phyloP scores from a whole-genome alignment of 2,113 vertebrate genomes.

The Orientallactaga bullata region DNA sequence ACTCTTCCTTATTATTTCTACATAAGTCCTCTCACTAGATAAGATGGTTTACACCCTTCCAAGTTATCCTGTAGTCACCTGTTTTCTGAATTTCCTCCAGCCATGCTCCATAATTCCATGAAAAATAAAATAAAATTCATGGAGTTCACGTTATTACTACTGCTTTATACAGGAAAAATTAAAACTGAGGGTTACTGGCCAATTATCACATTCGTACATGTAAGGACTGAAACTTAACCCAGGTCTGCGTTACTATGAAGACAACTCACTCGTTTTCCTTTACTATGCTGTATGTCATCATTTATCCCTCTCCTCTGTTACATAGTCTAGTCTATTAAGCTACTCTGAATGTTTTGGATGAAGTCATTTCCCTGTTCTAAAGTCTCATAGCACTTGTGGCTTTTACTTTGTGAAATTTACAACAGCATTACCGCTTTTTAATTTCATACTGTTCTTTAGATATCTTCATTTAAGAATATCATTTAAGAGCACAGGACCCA shows the following conservation, averaged over 20 bases:
- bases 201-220: not conserved
- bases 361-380: not conserved
- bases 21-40: not conserved
- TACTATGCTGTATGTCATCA: not conserved
- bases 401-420: slow-evolving; percentile 29
- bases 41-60: not conserved
- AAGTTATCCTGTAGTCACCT: not conserved
- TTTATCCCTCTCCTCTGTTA: not conserved
- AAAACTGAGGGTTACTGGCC: not conserved
- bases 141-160: not conserved
- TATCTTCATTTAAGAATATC: slow-evolving; percentile 20
- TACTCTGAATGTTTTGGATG: not conserved
- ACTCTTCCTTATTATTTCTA: not conserved
- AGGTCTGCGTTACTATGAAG: not conserved
- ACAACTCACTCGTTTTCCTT: not conserved
- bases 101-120: not conserved
- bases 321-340: not conserved
- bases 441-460: slow-evolving; percentile 30
- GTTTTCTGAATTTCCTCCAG: not conserved
- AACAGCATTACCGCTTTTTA: not conserved
- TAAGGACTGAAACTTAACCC: not conserved
- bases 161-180: not conserved
- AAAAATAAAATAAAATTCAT: not conserved
- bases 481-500: not conserved
- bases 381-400: not conserved